phyloP scores from a whole-genome alignment of 2,797 vertebrate species.

The Lophotriccus pileatus region DNA sequence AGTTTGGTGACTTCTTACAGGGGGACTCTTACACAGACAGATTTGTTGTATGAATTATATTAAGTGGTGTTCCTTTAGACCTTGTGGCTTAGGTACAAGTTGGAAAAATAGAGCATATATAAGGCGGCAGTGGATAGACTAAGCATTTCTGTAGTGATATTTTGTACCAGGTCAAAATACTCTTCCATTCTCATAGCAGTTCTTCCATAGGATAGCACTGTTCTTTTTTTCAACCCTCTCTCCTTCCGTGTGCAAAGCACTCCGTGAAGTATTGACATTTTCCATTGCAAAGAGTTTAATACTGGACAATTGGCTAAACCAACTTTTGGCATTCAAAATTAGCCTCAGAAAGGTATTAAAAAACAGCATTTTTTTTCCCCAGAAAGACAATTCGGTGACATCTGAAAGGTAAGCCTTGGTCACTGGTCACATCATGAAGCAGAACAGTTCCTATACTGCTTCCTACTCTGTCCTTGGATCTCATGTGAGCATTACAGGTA shows the following conservation, averaged over 20 bases:
- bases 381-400: accelerated
- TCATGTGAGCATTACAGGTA: not conserved
- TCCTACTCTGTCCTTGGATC: not conserved
- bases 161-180: not conserved
- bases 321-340: not conserved
- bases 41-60: not conserved
- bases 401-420: not conserved
- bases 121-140: not conserved
- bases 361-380: not conserved
- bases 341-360: not conserved
- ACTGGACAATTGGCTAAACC: not conserved
- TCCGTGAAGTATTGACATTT: not conserved
- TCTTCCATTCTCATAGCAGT: not conserved
- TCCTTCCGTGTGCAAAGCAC: not conserved
- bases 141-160: not conserved
- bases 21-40: not conserved
- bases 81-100: not conserved
- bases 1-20: not conserved
- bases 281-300: not conserved
- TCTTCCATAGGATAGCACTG: not conserved
- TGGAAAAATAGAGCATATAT: accelerated
- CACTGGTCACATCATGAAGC: not conserved
- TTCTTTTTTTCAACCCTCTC: not conserved
- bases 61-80: not conserved
- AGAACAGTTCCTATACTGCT: not conserved